These are phyloP conservation scores for Psittacus erithacus DNA, from an alignment of 2,113 vertebrate species.

Conservation along the genomic window DNA sequence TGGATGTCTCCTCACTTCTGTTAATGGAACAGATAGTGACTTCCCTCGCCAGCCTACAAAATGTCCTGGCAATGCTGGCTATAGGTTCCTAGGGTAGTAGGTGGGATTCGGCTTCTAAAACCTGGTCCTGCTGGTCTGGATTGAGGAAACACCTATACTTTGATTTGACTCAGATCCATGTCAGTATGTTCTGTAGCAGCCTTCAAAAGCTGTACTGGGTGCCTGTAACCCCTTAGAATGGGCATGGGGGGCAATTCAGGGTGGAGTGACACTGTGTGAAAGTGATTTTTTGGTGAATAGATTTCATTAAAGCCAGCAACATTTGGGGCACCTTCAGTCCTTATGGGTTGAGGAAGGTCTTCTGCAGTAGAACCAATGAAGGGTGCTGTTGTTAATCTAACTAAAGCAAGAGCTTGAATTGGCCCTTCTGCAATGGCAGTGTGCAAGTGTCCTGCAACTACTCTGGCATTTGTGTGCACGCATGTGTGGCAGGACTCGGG, in stretches of 20 bases:
- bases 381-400: not conserved
- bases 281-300: not conserved
- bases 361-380: not conserved
- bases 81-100: not conserved
- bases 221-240: not conserved
- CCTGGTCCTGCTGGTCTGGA: not conserved
- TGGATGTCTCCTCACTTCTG: not conserved
- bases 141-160: not conserved
- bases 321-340: not conserved
- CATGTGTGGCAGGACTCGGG: not conserved
- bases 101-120: not conserved
- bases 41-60: not conserved
- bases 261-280: not conserved
- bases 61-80: not conserved
- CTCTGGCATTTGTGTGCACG: not conserved
- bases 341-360: not conserved
- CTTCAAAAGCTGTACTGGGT: not conserved
- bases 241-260: not conserved
- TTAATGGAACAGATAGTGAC: not conserved
- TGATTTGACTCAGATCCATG: not conserved
- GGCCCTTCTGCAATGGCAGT: not conserved
- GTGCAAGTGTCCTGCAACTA: not conserved
- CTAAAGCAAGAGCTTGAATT: not conserved
- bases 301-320: not conserved
- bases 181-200: not conserved